Conservation (phyloP, 2,888 invertebrate genomes). For the Conistra vaccinii region DNA sequence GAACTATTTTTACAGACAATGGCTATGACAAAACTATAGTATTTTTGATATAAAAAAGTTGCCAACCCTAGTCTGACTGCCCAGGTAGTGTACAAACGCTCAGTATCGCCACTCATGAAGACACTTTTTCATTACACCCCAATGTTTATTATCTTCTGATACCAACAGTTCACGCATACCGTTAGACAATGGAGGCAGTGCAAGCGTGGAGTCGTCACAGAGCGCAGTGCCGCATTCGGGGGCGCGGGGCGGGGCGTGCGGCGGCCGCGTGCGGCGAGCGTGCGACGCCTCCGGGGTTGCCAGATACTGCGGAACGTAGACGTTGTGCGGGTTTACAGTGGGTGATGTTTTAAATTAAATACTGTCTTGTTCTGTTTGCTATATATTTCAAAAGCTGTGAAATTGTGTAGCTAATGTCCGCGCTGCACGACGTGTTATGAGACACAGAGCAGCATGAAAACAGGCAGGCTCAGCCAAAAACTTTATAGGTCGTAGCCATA, state of each 20-base stretch:
- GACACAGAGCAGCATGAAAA: not conserved
- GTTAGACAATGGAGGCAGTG: constrained; percentile 45
- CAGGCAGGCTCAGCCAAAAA: not conserved
- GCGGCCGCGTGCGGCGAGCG: constrained; percentile 73
- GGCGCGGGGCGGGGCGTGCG: constrained; percentile 81
- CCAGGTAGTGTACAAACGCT: too few species aligned
- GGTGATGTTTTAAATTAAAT: not conserved
- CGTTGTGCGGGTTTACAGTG: not conserved
- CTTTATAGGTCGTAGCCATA: not conserved
- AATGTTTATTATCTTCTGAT: not conserved
- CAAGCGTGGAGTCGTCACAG: constrained; percentile 60
- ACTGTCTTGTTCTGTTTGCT: not conserved
- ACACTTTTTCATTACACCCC: not conserved
- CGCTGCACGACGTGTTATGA: not conserved
- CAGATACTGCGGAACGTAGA: constrained; percentile 19
- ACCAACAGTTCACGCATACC: constrained; percentile 15
- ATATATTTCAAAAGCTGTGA: not conserved
- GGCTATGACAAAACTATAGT: too few species aligned
- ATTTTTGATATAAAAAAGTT: too few species aligned
- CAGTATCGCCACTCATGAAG: too few species aligned
- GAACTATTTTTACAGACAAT: too few species aligned
- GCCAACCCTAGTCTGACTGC: too few species aligned
- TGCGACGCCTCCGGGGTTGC: constrained; percentile 55
- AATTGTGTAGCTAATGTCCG: not conserved
- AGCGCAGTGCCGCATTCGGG: constrained; percentile 90